Evolutionary conservation across 2,113 vertebrate species (phyloP).

Genomic region (Pelodiscus sinensis): DNA sequence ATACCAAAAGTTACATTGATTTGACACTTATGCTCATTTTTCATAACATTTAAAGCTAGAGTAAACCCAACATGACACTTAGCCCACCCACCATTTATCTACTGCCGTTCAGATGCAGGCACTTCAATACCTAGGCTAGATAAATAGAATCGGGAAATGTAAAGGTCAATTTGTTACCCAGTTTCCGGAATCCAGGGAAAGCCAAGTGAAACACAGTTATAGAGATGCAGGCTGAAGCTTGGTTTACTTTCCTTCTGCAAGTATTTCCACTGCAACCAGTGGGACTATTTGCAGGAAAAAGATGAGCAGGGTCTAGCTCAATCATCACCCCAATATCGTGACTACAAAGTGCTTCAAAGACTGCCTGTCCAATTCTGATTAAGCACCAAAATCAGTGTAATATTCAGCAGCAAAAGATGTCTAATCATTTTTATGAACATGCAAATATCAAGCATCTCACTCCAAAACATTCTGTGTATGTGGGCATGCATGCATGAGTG

Average conservation of each 20-base stretch:
- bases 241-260: conserved; percentile 28
- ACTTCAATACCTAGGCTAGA: background rate
- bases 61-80: background rate
- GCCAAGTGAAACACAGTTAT: background rate
- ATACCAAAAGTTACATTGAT: background rate
- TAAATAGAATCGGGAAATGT: background rate
- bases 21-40: background rate
- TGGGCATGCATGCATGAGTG: background rate
- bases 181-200: background rate
- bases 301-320: conserved; percentile 25
- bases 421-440: background rate
- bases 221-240: background rate
- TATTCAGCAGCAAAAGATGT: conserved; percentile 11
- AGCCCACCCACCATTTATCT: background rate
- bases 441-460: background rate
- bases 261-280: background rate
- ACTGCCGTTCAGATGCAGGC: background rate
- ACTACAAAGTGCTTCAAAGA: background rate
- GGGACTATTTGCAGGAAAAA: conserved; percentile 17
- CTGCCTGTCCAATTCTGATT: background rate
- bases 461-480: accelerated
- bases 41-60: background rate
- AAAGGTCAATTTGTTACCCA: background rate
- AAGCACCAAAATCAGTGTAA: background rate
- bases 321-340: background rate